Evolutionary conservation across 2,888 invertebrate species (phyloP).

Genomic region (Eucriotettix oculatus): DNA sequence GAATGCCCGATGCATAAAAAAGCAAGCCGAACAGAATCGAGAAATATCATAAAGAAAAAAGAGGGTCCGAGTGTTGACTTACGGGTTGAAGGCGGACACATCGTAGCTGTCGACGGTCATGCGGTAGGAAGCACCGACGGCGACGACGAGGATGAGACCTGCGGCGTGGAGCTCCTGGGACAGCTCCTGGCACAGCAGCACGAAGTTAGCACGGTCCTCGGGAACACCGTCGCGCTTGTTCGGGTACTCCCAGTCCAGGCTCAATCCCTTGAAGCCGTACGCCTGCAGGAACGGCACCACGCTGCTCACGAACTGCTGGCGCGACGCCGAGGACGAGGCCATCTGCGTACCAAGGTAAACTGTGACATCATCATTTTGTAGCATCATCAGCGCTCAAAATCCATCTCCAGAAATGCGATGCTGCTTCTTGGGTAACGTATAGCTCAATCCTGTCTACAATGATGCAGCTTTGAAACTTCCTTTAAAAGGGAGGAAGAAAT

Average conservation of each 20-base stretch:
- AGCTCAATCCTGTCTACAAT: no score
- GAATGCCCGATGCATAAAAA: no score
- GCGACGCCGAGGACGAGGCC: constrained; percentile 23
- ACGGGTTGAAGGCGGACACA: constrained; percentile 22
- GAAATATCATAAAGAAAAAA: neutral
- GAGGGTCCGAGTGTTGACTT: neutral
- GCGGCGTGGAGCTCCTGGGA: constrained; percentile 7
- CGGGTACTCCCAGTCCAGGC: constrained; percentile 35
- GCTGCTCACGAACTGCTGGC: constrained; percentile 25
- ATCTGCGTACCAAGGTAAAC: constrained; percentile 18
- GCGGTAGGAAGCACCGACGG: constrained; percentile 26
- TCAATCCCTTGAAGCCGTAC: constrained; percentile 32
- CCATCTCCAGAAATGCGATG: no score
- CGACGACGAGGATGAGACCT: constrained; percentile 27
- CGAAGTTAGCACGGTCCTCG: constrained; percentile 18
- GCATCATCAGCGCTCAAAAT: no score
- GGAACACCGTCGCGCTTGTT: constrained; percentile 25
- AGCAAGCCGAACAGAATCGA: no score
- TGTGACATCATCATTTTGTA: no score
- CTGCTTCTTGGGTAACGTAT: no score
- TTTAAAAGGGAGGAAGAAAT: no score
- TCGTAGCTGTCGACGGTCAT: constrained; percentile 26
- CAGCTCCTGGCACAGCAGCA: neutral
- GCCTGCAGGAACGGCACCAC: constrained; percentile 25
- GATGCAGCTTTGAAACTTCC: no score